These are phyloP conservation scores for Lasioglossum calceatum DNA, from an alignment of 2,888 invertebrate genomes.

Conservation along the genomic window DNA sequence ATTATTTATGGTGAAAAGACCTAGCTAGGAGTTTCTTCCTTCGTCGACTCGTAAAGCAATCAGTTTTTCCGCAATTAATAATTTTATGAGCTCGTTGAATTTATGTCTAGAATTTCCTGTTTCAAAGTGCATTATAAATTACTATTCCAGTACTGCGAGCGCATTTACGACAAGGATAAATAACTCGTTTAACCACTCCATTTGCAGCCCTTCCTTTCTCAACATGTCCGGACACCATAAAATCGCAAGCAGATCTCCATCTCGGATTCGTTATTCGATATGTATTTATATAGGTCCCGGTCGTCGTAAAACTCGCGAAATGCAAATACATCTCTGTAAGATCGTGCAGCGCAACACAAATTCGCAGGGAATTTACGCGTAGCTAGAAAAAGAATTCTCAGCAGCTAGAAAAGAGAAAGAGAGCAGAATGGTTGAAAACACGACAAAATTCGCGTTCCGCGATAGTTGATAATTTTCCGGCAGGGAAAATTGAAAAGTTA, in stretches of 20 bases:
- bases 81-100: not conserved
- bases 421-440: constrained; percentile 13
- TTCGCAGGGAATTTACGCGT: constrained; percentile 9
- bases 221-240: not conserved
- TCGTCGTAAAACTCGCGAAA: not conserved
- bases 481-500: constrained; percentile 33
- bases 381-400: not conserved
- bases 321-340: not conserved
- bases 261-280: not conserved
- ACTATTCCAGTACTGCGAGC: not conserved
- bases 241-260: not conserved
- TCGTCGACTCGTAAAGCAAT: not conserved
- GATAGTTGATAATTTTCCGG: constrained; percentile 36
- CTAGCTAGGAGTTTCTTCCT: not conserved
- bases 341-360: not conserved
- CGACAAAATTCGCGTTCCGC: constrained; percentile 29
- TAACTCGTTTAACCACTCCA: not conserved
- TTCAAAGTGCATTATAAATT: not conserved
- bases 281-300: not conserved
- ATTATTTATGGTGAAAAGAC: not conserved
- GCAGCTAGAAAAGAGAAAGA: constrained; percentile 19
- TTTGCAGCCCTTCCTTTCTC: not conserved
- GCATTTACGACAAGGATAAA: not conserved
- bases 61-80: not conserved
- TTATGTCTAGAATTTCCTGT: not conserved